phyloP scores from a whole-genome alignment of 2,113 vertebrate species.

The Martes martes region DNA sequence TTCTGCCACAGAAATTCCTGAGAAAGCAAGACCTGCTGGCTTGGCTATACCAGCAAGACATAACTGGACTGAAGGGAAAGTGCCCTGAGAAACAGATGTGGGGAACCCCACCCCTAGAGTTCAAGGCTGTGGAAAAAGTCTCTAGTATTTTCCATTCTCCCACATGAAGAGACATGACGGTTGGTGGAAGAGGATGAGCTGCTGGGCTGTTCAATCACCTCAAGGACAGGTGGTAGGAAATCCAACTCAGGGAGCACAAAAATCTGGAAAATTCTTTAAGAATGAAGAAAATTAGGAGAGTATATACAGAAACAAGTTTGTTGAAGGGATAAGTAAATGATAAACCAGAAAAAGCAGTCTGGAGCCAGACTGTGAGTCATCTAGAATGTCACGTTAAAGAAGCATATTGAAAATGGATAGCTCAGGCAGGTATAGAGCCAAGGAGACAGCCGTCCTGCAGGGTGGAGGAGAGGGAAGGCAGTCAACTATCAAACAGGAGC shows the following conservation, averaged over 20 bases:
- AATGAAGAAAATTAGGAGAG: not conserved
- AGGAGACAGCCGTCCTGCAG: accelerated
- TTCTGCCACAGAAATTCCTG: not conserved
- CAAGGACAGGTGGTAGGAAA: not conserved
- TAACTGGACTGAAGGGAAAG: not conserved
- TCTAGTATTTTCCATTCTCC: not conserved
- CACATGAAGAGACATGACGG: not conserved
- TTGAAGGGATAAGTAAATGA: not conserved
- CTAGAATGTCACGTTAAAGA: not conserved
- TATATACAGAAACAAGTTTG: not conserved
- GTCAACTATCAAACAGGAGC: not conserved
- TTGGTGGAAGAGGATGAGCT: not conserved
- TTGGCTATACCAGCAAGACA: not conserved
- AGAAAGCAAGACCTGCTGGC: not conserved
- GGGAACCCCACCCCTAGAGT: not conserved
- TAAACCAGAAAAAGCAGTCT: not conserved
- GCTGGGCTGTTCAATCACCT: not conserved
- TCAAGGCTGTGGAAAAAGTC: not conserved
- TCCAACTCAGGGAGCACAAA: not conserved
- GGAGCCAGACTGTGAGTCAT: not conserved
- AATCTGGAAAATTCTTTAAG: not conserved
- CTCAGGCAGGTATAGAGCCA: accelerated
- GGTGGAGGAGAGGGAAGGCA: too few relatives aligned
- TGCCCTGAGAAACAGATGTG: not conserved
- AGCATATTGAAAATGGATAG: not conserved